Conservation (phyloP, 2,888 invertebrate genomes). For the Eupithecia dodoneata region DNA sequence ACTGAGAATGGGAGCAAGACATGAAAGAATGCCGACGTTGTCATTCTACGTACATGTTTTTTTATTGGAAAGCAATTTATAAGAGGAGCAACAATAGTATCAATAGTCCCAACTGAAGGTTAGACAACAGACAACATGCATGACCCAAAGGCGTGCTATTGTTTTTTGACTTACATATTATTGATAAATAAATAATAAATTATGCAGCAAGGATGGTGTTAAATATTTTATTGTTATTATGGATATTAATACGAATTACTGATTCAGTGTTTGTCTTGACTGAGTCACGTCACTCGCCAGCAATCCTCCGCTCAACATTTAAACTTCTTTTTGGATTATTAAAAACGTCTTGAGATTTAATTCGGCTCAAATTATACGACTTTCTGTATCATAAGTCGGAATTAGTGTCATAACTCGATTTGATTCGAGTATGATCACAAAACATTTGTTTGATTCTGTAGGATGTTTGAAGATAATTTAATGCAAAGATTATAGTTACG, state of each 20-base stretch:
- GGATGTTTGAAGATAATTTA: constrained; percentile 64
- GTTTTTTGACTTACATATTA: constrained; percentile 19
- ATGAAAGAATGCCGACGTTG: constrained; percentile 74
- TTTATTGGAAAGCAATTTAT: constrained; percentile 37
- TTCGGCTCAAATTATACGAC: constrained; percentile 76
- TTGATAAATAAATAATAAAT: constrained; percentile 29
- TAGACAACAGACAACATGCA: constrained; percentile 18
- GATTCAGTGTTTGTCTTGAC: constrained; percentile 48
- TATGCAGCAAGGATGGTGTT: constrained; percentile 26
- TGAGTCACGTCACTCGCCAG: constrained; percentile 52
- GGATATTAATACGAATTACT: constrained; percentile 46
- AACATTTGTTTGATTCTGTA: constrained; percentile 75
- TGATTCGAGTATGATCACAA: constrained; percentile 67
- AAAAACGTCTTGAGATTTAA: constrained; percentile 72
- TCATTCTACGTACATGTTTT: constrained; percentile 35
- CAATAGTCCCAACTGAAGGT: background rate
- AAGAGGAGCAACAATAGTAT: background rate
- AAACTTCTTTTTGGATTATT: constrained; percentile 64
- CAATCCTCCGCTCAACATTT: constrained; percentile 42
- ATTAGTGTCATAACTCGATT: constrained; percentile 74
- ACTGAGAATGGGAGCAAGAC: constrained; percentile 59
- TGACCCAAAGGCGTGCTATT: constrained; percentile 17
- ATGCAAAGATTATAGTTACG: constrained; percentile 44
- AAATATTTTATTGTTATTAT: constrained; percentile 38
- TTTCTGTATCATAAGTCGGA: constrained; percentile 75